phyloP scores from a whole-genome alignment of 1,140 invertebrate species.

The Dendroctonus ponderosae region DNA sequence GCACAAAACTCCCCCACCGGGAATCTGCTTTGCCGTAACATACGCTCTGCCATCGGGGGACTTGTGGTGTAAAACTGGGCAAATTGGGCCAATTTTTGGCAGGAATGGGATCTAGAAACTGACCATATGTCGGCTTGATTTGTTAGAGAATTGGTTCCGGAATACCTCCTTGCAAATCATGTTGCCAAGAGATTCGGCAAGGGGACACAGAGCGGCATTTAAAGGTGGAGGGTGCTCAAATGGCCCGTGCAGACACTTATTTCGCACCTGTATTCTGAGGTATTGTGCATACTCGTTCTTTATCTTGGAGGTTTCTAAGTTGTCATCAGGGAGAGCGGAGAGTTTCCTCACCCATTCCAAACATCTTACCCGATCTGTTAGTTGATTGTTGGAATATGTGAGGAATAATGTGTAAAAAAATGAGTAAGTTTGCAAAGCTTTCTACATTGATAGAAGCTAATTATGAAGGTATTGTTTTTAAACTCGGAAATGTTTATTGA shows the following conservation, averaged over 20 bases:
- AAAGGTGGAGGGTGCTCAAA: slow-evolving; percentile 51
- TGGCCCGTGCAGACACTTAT: slow-evolving; percentile 51
- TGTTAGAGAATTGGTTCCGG: neutral
- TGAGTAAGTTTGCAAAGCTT: too few species aligned
- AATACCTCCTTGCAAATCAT: slow-evolving; percentile 44
- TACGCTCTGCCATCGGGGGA: slow-evolving; percentile 55
- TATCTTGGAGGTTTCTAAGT: slow-evolving; percentile 51
- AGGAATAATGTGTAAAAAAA: too few species aligned
- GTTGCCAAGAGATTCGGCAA: slow-evolving; percentile 52
- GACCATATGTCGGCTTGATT: neutral
- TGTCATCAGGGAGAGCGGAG: slow-evolving; percentile 47
- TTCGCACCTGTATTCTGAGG: slow-evolving; percentile 53
- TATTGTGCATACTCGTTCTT: slow-evolving; percentile 55
- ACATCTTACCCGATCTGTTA: slow-evolving; percentile 54
- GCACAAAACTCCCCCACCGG: slow-evolving; percentile 54
- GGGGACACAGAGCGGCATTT: slow-evolving; percentile 42
- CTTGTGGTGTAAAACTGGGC: slow-evolving; percentile 51
- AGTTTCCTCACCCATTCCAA: slow-evolving; percentile 54
- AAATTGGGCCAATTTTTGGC: slow-evolving; percentile 52
- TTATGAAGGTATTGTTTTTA: too few species aligned
- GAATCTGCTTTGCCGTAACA: slow-evolving; percentile 53
- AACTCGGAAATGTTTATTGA: too few species aligned
- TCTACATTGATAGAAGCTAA: neutral
- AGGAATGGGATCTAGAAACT: slow-evolving; percentile 47
- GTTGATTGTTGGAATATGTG: neutral